Base-by-base conservation (phyloP, 30 jellyfish, hydroid and myxozoan species). In the Hydractinia symbiolongicarpus region DNA sequence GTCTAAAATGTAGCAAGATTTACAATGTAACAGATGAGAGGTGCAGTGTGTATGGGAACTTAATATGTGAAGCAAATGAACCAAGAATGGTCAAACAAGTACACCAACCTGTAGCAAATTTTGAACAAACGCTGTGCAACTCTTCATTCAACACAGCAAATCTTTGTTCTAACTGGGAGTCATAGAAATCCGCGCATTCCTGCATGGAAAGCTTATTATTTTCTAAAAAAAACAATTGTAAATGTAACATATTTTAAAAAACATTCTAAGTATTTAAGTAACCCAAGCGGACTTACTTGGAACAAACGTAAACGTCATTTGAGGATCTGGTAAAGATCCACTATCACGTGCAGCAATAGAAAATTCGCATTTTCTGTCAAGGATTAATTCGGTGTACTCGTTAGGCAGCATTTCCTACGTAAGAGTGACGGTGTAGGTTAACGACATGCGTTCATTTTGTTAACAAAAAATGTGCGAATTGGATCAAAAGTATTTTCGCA, bases 141-240 rank as follows among this genome's bases (percentile, higher is more conserved):
- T 90, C 97, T 51, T 90, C 97, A 81, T 72, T 81, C 94, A 84
- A 73, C 54, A 90, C 89, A 62, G 84, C 95, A 78, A 90, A 90
- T 19, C 97, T 55, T 77, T 90, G 95, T 6, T 85, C 95, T 58
- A 90, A 50, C 17, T 76, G 62, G 76, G 67, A 8, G 56, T 85
- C 88, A 53, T 82, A 90, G 55, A 84, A 85, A 53, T 19, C 82
- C 40, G 91, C 88, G 64, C 97, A 90, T 4, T 64, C 72, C 77
- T 77, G 82, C 86, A 90, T 58, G 79, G 77, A 80, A 76, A 90
- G 75, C 62, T 75, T 67, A 30, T 66, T 73, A 66, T 90, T 58
- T 10, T 89, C 97, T 91, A 82, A 5, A 61, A 58, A 83, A 66
- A 17, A 17, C 56, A 57, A 58, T 0, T 58, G 15, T 58, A 58